Conservation (phyloP, 1,140 invertebrate species). For the Drepana arcuata region DNA sequence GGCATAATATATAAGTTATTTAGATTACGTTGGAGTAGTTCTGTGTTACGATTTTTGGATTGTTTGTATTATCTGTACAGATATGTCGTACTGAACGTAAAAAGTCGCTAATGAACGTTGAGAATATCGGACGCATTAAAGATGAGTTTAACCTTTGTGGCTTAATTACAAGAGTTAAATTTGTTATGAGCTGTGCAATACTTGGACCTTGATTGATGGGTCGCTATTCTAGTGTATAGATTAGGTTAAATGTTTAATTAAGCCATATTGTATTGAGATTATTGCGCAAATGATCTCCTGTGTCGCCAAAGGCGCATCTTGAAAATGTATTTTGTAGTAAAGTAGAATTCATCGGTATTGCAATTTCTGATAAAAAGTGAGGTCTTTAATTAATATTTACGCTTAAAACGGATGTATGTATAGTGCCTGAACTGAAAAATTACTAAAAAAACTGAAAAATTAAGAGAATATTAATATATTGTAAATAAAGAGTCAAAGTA, state of each 20-base stretch:
- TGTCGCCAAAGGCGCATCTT: constrained; percentile 34
- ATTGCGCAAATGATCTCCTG: constrained; percentile 35
- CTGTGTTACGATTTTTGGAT: no score
- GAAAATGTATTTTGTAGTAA: constrained; percentile 26
- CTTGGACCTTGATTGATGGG: constrained; percentile 15
- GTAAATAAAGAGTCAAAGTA: constrained; percentile 60
- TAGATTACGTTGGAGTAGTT: no score
- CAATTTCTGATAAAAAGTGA: constrained; percentile 26
- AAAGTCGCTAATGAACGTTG: no score
- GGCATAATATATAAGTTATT: no score
- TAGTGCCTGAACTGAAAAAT: constrained; percentile 54
- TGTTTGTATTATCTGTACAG: no score
- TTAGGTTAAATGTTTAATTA: constrained; percentile 25
- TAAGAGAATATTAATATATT: constrained; percentile 69
- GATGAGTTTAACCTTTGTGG: no score
- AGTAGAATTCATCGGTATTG: constrained; percentile 7
- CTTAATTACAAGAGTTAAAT: no score
- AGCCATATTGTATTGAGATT: constrained; percentile 42
- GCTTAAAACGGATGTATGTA: constrained; percentile 37
- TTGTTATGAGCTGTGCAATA: constrained; percentile 27
- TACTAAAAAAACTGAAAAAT: constrained; percentile 32
- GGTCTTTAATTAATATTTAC: constrained; percentile 30
- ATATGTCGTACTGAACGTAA: no score
- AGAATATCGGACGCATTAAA: no score
- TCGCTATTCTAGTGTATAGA: constrained; percentile 18